phyloP scores from a whole-genome alignment of 1,140 invertebrate genomes.

The Ctenoplectra terminalis region DNA sequence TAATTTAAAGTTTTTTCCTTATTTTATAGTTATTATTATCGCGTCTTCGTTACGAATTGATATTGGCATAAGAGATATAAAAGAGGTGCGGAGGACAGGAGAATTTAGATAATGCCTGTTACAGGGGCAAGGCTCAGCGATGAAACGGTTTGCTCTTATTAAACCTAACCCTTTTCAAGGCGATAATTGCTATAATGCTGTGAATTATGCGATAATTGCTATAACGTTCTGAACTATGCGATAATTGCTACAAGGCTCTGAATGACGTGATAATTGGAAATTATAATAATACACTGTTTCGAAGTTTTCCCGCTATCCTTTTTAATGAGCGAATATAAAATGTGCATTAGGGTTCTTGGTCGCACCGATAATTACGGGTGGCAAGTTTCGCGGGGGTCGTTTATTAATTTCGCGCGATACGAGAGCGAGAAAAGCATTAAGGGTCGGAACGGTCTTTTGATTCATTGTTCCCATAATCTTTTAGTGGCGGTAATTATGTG shows the following conservation, averaged over 20 bases:
- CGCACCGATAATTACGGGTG: constrained; percentile 3
- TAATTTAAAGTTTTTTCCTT: no score
- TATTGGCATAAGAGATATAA: no score
- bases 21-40: no score
- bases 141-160: no score
- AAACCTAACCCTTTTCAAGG: no score
- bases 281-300: not conserved
- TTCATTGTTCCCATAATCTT: constrained; percentile 40
- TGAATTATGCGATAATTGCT: not conserved
- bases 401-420: constrained; percentile 37
- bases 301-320: not conserved
- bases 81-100: no score
- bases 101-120: no score
- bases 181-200: no score
- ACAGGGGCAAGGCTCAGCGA: no score
- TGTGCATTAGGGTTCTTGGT: not conserved
- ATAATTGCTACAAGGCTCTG: not conserved
- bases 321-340: not conserved
- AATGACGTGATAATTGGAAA: not conserved
- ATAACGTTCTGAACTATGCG: not conserved
- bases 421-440: constrained; percentile 25
- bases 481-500: constrained; percentile 33
- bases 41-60: no score
- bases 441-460: not conserved
- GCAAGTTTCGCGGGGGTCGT: not conserved